Base-by-base conservation (phyloP, 1,140 invertebrate genomes). In the Homalodisca vitripennis region DNA sequence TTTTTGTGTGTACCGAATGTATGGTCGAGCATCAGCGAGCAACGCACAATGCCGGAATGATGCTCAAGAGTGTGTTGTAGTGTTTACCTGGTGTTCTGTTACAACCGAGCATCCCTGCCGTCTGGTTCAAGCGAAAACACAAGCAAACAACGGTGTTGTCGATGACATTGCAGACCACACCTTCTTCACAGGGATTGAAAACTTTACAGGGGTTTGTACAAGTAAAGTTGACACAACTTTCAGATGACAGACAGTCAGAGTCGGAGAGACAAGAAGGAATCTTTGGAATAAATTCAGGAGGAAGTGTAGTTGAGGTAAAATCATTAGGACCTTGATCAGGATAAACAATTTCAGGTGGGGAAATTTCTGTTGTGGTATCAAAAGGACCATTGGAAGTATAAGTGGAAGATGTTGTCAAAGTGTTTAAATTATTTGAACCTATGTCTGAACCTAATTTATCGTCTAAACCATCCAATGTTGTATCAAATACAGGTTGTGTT, bases 141-240 rank as follows among this genome's bases (percentile, higher is more conserved):
- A 82, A 80, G 79, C 85, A 86, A 78, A 81, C 75, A 74, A 83
- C 78, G 73, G 78, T 77, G 76, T 84, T 83, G 70, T 79, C 77
- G 47, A 79, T 75, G 72, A 82, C 81, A 64, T 77, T 75, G 78
- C 84, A 86, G 70, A 75, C 72, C 67, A 74, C 69, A 64, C 72
- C 72, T 57, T 71, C 73, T 74, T 67, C 75, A 75, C 77, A 81
- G 73, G 74, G 78, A 24, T 73, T 75, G 76, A 77, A 79, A 74
- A 79, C 72, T 29, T 79, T 75, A 76, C 87, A 88, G 31, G 86
- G 86, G 77, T 84, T 79, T 69, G 81, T 74, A 77, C 87, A 88
- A 14, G 75, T 71, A 70, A 79, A 77, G 30, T 80, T 77, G 24
- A 86, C 73, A 74, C 87, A 88, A 29, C 81, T 79, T 69, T 85